Evolutionary conservation across 2,797 vertebrate species (phyloP), one percentile per base, ranked within the genome.

Genomic region (Amniataba percoides): DNA sequence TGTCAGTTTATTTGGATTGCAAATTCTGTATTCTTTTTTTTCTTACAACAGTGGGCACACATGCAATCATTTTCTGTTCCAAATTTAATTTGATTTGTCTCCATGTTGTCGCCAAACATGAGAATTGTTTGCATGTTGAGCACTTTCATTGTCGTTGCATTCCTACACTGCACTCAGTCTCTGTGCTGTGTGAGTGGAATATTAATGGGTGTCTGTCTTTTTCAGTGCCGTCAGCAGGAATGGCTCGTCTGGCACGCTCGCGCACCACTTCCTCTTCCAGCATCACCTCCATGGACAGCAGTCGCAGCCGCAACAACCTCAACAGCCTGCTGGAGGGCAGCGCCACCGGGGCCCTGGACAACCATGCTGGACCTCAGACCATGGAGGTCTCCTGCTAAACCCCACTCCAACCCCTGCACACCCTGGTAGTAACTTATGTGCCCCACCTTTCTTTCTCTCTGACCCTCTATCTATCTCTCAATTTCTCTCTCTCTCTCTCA

Each of bases 351-450:
- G 93, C 89, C 60, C 89, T 95, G 87, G 96, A 97, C 87, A 90
- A 89, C 92, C 96, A 96, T 89, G 91, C 94, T 64, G 88, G 94
- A 85, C 95, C 96, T 90, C 97, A 97, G 89, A 98, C 98, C 91
- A 97, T 99, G 97, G 97, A 99, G 93, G 96, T 99, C 67, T 99
- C 98, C 91, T 99, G 97, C 93, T 99, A 96, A 96, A 89, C 39
- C 51, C 46, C 61, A 25, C 18, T 66, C 56, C 56, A 13, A 58
- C 66, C 49, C 15, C 48, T 64, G 63, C 84, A 71, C 69, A 58
- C 78, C 71, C 87, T 63, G 70, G 72, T 87, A 91, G 92, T 93
- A 93, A 92, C 90, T 90, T 86, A 87, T 88, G 85, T 88, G 75
- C 81, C 88, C 43, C 56, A 46, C 34, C 23, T 40, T 45, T 49